phyloP scores from a whole-genome alignment of 1,140 invertebrate genomes.

The Cotesia typhae region DNA sequence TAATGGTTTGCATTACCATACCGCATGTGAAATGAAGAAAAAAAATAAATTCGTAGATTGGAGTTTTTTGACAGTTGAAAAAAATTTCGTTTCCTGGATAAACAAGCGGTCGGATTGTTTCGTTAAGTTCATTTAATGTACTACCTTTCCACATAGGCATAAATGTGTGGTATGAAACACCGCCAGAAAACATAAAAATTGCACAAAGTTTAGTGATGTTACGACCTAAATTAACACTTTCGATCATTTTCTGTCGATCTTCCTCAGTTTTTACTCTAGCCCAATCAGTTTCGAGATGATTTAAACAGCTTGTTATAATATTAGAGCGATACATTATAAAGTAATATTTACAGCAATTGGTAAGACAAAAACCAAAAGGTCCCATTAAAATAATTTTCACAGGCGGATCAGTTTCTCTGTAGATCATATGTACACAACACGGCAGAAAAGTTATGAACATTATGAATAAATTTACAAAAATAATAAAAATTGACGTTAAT shows the following conservation, averaged over 20 bases:
- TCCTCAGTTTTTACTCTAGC: slow-evolving; percentile 1
- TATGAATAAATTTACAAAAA: background rate
- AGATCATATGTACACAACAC: background rate
- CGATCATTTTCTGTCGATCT: slow-evolving; percentile 31
- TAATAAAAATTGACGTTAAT: background rate
- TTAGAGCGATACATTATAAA: slow-evolving; percentile 12
- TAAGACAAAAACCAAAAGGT: slow-evolving; percentile 17
- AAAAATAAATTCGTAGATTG: slow-evolving; percentile 47
- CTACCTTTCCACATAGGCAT: slow-evolving; percentile 4
- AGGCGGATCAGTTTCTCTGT: background rate
- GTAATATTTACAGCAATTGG: slow-evolving; percentile 24
- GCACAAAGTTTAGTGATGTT: slow-evolving; percentile 37
- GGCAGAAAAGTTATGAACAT: slow-evolving; percentile 27
- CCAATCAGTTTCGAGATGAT: slow-evolving; percentile 45
- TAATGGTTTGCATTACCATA: slow-evolving; percentile 38
- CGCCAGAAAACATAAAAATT: slow-evolving; percentile 41
- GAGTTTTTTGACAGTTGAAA: slow-evolving; percentile 40
- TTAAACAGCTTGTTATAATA: slow-evolving; percentile 37
- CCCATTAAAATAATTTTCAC: slow-evolving; percentile 21
- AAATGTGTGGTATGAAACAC: slow-evolving; percentile 29
- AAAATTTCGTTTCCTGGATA: slow-evolving; percentile 44
- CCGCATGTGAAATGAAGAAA: slow-evolving; percentile 38
- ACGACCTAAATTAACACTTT: slow-evolving; percentile 31
- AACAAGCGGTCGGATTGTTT: slow-evolving; percentile 19
- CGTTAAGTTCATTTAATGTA: background rate